phyloP scores from a whole-genome alignment of 2,888 invertebrate genomes.

The Acronicta alni region DNA sequence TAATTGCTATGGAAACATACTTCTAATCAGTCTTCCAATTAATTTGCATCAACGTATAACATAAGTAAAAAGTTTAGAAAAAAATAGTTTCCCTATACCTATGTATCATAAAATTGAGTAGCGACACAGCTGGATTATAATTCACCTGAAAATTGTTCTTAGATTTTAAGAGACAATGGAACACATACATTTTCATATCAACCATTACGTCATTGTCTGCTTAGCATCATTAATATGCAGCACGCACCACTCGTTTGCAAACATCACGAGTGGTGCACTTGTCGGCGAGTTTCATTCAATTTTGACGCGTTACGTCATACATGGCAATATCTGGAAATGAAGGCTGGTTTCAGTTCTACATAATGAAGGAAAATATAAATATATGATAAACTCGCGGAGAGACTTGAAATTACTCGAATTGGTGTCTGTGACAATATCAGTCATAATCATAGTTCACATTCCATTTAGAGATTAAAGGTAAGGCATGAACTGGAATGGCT shows the following conservation, averaged over 20 bases:
- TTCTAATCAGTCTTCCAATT: too few relatives aligned
- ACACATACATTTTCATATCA: background rate
- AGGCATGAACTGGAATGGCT: too few relatives aligned
- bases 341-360: background rate
- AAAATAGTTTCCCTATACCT: too few relatives aligned
- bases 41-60: too few relatives aligned
- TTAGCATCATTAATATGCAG: constrained; percentile 1
- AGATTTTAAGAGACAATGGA: background rate
- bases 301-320: background rate
- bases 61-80: too few relatives aligned
- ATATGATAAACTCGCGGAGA: too few relatives aligned
- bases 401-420: too few relatives aligned
- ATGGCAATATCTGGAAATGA: background rate
- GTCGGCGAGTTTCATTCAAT: constrained; percentile 3
- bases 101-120: background rate
- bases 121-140: background rate
- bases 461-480: too few relatives aligned
- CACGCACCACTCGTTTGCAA: background rate
- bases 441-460: too few relatives aligned
- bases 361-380: too few relatives aligned
- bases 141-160: background rate
- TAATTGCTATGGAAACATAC: too few relatives aligned
- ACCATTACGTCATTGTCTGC: background rate
- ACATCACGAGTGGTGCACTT: background rate
- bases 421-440: too few relatives aligned